Percentiles rank a stretch among this genome's conserved stretches.
phyloP scores from a whole-genome alignment of 2,797 vertebrate genomes.

The Eidolon dupreanum region DNA sequence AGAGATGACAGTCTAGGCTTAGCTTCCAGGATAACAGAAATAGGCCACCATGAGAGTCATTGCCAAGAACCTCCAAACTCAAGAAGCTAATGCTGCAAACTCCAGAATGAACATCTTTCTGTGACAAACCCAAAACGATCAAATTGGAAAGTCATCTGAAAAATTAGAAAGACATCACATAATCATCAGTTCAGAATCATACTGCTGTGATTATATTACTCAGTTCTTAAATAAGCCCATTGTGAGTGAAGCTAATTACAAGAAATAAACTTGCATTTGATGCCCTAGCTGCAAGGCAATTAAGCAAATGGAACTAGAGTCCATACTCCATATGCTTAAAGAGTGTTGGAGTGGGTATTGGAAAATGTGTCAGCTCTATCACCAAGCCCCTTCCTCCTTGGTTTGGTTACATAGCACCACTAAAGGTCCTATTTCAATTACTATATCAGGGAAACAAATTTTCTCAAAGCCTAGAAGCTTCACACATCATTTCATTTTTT shows the following conservation, averaged over 20 bases:
- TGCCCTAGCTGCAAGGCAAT: background rate
- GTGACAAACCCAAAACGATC: background rate
- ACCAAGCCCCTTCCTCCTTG: rapidly evolving
- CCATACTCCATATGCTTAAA: background rate
- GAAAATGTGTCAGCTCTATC: background rate
- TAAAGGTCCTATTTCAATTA: background rate
- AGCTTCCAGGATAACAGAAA: background rate
- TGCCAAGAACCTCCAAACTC: background rate
- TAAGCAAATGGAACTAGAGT: background rate
- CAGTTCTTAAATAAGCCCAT: background rate
- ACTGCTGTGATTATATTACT: background rate
- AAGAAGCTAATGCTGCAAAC: background rate
- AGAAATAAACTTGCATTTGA: background rate
- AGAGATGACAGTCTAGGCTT: background rate
- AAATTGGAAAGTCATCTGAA: background rate
- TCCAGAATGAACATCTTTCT: background rate
- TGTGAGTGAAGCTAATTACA: background rate
- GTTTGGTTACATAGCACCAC: background rate
- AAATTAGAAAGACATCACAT: background rate
- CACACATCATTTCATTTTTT: background rate
- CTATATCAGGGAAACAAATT: background rate
- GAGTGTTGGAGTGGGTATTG: too few species aligned
- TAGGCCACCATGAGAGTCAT: too few species aligned
- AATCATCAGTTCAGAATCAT: background rate
- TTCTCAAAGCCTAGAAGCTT: background rate